Evolutionary conservation across 2,888 invertebrate species (phyloP).

Genomic region (Athalia cordata): DNA sequence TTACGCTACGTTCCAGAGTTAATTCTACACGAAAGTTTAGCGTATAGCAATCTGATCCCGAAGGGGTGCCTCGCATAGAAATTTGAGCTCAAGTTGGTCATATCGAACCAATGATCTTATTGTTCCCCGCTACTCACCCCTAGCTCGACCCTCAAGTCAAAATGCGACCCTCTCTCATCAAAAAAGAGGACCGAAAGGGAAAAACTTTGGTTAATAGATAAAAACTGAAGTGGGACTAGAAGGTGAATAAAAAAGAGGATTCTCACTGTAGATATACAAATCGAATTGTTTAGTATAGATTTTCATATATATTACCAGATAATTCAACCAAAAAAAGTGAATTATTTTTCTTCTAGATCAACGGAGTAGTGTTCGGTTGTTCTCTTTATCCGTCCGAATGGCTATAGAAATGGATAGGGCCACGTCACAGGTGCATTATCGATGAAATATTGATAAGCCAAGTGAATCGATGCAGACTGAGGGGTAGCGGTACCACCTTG

Average conservation of each 20-base stretch:
- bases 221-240: conserved; percentile 28
- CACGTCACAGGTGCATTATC: conserved; percentile 49
- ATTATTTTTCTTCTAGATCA: neutral
- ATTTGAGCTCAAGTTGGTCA: conserved; percentile 42
- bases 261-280: neutral
- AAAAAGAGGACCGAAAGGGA: neutral
- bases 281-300: too few relatives aligned
- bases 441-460: conserved; percentile 51
- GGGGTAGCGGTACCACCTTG: conserved; percentile 53
- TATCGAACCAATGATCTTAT: conserved; percentile 44
- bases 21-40: neutral
- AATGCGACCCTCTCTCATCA: conserved; percentile 4
- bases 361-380: conserved; percentile 3
- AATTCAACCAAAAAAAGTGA: too few relatives aligned
- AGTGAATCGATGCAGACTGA: conserved; percentile 52
- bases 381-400: conserved; percentile 1
- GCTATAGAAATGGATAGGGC: conserved; percentile 39
- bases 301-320: too few relatives aligned
- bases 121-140: conserved; percentile 36
- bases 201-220: conserved; percentile 42
- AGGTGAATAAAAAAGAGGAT: neutral
- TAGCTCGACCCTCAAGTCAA: conserved; percentile 32
- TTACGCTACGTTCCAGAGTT: neutral
- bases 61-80: conserved; percentile 25
- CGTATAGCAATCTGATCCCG: conserved; percentile 6